Conservation (phyloP, 2,113 vertebrate genomes). For the Dromaius novaehollandiae region DNA sequence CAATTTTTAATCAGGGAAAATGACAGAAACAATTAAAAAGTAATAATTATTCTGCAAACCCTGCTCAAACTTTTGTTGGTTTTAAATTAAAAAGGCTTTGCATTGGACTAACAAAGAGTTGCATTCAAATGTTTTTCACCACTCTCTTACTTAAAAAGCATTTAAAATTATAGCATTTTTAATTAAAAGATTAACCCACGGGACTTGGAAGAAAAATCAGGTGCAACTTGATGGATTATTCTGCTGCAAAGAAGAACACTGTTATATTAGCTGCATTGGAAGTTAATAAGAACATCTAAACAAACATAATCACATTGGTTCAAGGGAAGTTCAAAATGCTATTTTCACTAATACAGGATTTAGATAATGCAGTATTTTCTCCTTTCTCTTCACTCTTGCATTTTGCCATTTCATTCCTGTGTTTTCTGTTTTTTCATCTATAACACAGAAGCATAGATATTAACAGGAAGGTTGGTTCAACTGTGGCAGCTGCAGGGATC, state of each 20-base stretch:
- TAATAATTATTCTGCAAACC: not conserved
- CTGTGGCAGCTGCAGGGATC: not conserved
- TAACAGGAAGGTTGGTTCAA: not conserved
- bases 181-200: not conserved
- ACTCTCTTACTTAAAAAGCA: not conserved
- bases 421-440: not conserved
- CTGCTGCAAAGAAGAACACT: not conserved
- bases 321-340: not conserved
- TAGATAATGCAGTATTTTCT: not conserved
- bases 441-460: not conserved
- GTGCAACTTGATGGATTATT: not conserved
- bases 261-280: not conserved
- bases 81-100: not conserved
- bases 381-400: not conserved
- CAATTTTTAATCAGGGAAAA: constrained; percentile 23
- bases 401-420: not conserved
- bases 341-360: not conserved
- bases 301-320: not conserved
- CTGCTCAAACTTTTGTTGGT: not conserved
- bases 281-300: not conserved
- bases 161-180: not conserved
- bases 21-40: constrained; percentile 16
- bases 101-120: not conserved
- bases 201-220: not conserved
- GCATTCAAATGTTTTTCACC: not conserved